These are phyloP conservation scores for Lanius ludovicianus DNA, from an alignment of 2,113 vertebrate genomes.

Conservation along the genomic window DNA sequence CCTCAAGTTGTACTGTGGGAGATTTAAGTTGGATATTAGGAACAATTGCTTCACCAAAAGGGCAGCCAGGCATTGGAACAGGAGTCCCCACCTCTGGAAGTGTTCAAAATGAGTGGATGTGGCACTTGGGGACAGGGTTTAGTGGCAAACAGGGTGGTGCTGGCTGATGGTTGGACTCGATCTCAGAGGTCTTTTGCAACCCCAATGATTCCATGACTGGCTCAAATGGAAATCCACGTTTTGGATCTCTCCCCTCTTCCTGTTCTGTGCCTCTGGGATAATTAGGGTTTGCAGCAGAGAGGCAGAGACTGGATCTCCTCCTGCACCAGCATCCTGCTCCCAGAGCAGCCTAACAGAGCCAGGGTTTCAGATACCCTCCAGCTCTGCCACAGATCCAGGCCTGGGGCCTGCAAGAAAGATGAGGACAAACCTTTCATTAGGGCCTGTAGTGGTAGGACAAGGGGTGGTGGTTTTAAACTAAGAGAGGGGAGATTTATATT, in stretches of 20 bases:
- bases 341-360: not conserved
- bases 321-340: not conserved
- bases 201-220: not conserved
- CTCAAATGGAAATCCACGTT: not conserved
- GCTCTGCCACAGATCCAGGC: not conserved
- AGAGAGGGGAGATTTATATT: not conserved
- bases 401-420: not conserved
- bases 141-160: not conserved
- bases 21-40: not conserved
- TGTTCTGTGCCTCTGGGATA: not conserved
- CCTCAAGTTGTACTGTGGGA: not conserved
- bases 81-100: not conserved
- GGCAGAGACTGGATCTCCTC: not conserved
- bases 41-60: not conserved
- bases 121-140: not conserved
- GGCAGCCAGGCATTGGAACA: rapidly evolving
- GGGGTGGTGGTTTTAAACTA: not conserved
- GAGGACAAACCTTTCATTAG: not conserved
- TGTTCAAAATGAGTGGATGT: not conserved
- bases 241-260: not conserved
- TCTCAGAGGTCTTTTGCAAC: not conserved
- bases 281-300: not conserved
- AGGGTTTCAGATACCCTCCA: not conserved
- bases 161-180: not conserved
- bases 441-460: not conserved